A percentile compares a stretch with the other conserved stretches of the same genome.
These are phyloP conservation scores for Drosophila lowei DNA, from an alignment of 1,140 invertebrate species.

Conservation along the genomic window DNA sequence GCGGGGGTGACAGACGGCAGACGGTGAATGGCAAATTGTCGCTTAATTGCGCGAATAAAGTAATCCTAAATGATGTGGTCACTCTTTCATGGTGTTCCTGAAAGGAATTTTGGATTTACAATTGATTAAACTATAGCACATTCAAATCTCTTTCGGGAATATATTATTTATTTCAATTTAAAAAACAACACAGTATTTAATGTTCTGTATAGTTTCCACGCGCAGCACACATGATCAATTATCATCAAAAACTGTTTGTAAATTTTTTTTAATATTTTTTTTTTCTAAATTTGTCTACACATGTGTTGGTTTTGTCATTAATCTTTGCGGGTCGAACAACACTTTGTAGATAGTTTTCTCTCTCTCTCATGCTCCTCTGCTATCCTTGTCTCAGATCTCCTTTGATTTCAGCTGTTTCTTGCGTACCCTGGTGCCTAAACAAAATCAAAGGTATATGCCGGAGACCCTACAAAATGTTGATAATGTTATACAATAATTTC, in stretches of 20 bases:
- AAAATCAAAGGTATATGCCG: too few relatives aligned
- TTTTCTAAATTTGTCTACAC: slow-evolving; percentile 1
- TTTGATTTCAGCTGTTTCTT: too few relatives aligned
- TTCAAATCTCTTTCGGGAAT: neutral
- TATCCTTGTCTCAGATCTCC: neutral
- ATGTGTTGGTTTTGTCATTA: slow-evolving; percentile 26
- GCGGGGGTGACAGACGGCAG: neutral
- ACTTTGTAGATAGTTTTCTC: slow-evolving; percentile 5
- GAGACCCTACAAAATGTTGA: too few relatives aligned
- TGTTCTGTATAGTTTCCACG: neutral
- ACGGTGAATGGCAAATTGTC: slow-evolving; percentile 45
- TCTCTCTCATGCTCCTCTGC: neutral
- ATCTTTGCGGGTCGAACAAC: slow-evolving; percentile 10
- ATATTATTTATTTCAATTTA: neutral
- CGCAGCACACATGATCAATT: neutral
- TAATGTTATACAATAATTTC: too few relatives aligned
- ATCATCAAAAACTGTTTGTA: neutral
- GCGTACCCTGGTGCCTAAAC: too few relatives aligned
- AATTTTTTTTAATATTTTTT: slow-evolving; percentile 14
- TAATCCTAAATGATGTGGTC: slow-evolving; percentile 8
- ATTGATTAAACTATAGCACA: neutral
- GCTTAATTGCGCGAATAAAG: slow-evolving; percentile 38
- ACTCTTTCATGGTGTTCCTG: neutral
- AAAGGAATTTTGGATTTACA: neutral
- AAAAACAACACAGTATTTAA: too few relatives aligned